Evolutionary conservation across 2,888 invertebrate genomes (phyloP), one percentile per base, ranked within the genome.

Genomic region (Cephus rjabovi): DNA sequence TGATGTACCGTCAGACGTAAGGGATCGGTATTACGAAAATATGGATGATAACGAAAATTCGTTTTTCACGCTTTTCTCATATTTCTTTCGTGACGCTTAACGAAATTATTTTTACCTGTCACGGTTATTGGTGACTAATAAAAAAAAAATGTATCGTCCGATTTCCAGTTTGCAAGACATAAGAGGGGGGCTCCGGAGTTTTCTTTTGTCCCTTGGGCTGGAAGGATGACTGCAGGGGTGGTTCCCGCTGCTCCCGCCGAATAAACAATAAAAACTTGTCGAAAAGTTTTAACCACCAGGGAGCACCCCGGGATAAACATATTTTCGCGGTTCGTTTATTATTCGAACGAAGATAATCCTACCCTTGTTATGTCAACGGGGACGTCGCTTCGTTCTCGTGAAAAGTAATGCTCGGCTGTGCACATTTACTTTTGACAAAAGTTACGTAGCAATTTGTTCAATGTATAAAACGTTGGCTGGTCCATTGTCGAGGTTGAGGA

Each of bases 281-380:
- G 79, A 81, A 82, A 84, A 85, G 83, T 86, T 87, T 79, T 77
- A 73, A 56, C 79, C 85, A 73, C 86, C 69, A 69, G 86, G 85
- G 86, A 84, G 75, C 75, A 37, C 35, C 75, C 79, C 73, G 79
- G 82, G 83, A 83, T 83, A 84, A 86, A 83, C 83, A 84, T 84
- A 85, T 88, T 88, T 88, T 89, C 83, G 82, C 87, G 89, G 89
- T 88, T 89, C 88, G 88, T 89, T 89, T 89, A 88, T 86, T 89
- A 89, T 88, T 89, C 88, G 83, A 84, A 82, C 85, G 83, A 80
- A 76, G 81, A 82, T 82, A 79, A 81, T 79, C 81, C 68, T 56
- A 9, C 75, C 75, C 30, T 34, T 37, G 74, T 71, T 71, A 31
- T 71, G 71, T 71, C 71, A 31, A 34, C 33, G 71, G 71, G 71